Evolutionary conservation across 2,888 invertebrate genomes (phyloP), one percentile per base, ranked within the genome.

Genomic region (Limnephilus marmoratus): DNA sequence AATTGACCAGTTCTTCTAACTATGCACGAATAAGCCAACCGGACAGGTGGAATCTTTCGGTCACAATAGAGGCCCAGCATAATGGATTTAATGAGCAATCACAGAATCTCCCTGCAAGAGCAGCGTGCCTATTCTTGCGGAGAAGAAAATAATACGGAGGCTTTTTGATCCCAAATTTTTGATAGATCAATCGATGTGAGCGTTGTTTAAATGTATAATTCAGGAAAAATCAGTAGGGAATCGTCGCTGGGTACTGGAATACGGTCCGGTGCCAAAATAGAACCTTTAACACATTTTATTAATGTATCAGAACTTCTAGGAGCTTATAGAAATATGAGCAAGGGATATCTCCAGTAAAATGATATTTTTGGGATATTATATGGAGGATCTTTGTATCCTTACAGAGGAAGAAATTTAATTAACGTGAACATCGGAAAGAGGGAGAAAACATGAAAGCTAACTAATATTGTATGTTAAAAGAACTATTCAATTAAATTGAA

Each of bases 61-160:
- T 89, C 88, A 89, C 88, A 81, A 89, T 89, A 89, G 88, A 89
- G 68, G 37, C 37, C 37, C 34, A 34, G 81, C 31, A 41, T 29
- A 81, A 80, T 80, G 15, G 88, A 89, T 41, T 81, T 89, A 89
- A 89, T 89, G 88, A 89, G 88, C 80, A 89, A 89, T 89, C 88
- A 89, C 80, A 89, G 29, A n/a, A 89, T 80, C 88, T 81, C 80
- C 41, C 18, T 89, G 80, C 37, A 24, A 34, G 37, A 80, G 81
- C 81, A 24, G 81, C 34, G 80, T 15, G 88, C 88, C 88, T 89
- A 80, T 89, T 89, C 68, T 89, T 12, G 34, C 34, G 11, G 80
- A 80, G 37, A 81, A 81, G 81, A 89, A 80, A 80, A 89, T 81
- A 41, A 7, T 41, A 68, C 13, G n/a, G 41, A 86, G 37, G 41